A percentile compares a stretch with the other conserved stretches of the same genome.
Evolutionary conservation across 2,888 invertebrate species (phyloP).

Genomic region (Noctua fimbriata): DNA sequence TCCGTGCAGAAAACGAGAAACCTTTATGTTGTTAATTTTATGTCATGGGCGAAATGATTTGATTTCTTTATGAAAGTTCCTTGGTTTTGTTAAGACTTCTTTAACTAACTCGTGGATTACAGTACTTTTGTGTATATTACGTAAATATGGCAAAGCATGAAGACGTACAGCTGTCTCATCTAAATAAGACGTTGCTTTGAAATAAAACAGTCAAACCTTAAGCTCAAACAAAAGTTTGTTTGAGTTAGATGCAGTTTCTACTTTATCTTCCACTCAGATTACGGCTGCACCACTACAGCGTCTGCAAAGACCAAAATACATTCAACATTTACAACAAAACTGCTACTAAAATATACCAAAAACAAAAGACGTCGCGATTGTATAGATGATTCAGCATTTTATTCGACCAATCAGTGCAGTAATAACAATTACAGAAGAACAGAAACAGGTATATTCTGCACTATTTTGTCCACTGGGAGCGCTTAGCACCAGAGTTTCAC

Average conservation of each 20-base stretch:
- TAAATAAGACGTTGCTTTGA: slow-evolving; percentile 5
- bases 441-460: slow-evolving; percentile 44
- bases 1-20: neutral
- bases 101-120: neutral
- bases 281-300: neutral
- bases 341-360: slow-evolving; percentile 26
- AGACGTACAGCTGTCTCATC: neutral
- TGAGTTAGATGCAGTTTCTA: slow-evolving; percentile 2
- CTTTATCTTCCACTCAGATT: slow-evolving; percentile 31
- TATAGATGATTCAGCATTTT: slow-evolving; percentile 35
- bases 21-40: slow-evolving; percentile 21
- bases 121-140: neutral
- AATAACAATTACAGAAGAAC: slow-evolving; percentile 56
- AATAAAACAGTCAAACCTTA: slow-evolving; percentile 4
- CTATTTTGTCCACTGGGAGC: slow-evolving; percentile 49
- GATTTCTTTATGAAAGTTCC: neutral
- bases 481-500: slow-evolving; percentile 49
- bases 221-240: slow-evolving; percentile 5
- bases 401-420: slow-evolving; percentile 52
- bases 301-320: slow-evolving; percentile 15
- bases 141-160: neutral
- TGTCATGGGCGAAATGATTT: neutral
- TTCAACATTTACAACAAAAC: slow-evolving; percentile 18
- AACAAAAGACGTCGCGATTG: slow-evolving; percentile 16
- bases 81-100: neutral